These are phyloP conservation scores for Otis tarda DNA, from an alignment of 2,113 vertebrate species.

Conservation along the genomic window DNA sequence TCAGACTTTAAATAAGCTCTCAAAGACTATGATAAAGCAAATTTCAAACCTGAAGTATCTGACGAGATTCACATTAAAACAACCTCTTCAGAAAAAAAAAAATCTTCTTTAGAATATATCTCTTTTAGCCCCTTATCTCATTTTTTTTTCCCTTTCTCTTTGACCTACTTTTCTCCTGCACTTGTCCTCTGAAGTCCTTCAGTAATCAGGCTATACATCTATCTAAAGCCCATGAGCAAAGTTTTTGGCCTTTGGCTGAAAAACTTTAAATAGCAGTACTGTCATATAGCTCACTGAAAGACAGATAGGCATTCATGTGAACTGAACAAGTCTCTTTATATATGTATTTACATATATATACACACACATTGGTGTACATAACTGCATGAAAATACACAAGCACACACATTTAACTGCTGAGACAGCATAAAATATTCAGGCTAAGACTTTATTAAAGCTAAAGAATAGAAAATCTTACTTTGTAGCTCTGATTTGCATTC, in stretches of 20 bases:
- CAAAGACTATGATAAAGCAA: slow-evolving; percentile 8
- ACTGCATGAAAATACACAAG: not conserved
- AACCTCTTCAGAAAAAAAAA: not conserved
- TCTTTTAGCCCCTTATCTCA: not conserved
- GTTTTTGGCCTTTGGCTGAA: slow-evolving; percentile 37
- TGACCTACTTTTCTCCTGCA: slow-evolving; percentile 38
- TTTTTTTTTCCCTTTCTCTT: not conserved
- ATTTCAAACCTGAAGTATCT: slow-evolving; percentile 26
- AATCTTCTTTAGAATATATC: not conserved
- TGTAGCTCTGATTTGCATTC: not conserved
- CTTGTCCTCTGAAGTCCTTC: slow-evolving; percentile 49
- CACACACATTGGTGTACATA: not conserved
- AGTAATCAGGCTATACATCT: slow-evolving; percentile 48
- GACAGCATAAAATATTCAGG: not conserved
- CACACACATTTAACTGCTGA: not conserved
- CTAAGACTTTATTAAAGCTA: not conserved
- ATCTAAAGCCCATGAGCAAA: slow-evolving; percentile 22
- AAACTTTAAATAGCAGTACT: slow-evolving; percentile 23
- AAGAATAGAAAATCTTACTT: not conserved
- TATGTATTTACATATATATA: too few relatives aligned
- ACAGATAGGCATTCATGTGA: not conserved
- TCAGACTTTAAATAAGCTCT: slow-evolving; percentile 28
- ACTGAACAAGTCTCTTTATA: not conserved
- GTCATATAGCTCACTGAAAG: not conserved
- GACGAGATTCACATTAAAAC: slow-evolving; percentile 28